Base-by-base conservation (phyloP, 2,888 invertebrate genomes). In the Hedychridium roseum region DNA sequence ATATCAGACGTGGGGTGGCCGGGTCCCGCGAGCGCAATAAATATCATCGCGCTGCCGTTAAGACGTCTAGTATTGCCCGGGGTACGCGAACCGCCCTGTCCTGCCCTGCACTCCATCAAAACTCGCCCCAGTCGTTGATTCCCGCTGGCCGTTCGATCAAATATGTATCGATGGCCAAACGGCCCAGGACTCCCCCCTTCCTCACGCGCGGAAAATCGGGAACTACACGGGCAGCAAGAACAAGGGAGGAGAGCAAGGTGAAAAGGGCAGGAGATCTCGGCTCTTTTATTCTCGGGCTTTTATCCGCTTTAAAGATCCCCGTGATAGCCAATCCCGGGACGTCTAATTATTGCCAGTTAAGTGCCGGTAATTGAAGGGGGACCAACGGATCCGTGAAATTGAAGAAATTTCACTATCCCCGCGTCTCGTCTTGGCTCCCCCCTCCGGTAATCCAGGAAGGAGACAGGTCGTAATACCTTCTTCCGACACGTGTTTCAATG, bases 271-370 rank as follows among this genome's bases (percentile, higher is more conserved):
- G n/a, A n/a, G n/a, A n/a, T n/a, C n/a, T n/a, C n/a, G 48, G 35
- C 54, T 54, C 47, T 45, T 61, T 64, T 50, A 62, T 60, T 53
- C 36, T 60, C 57, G 60, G 53, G 57, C 57, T 50, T 68, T 67
- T 65, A 61, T 63, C 54, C 68, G 65, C 65, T 67, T 61, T 56
- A 64, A 65, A 67, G 67, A 57, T 57, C 55, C 58, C 59, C 55
- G 62, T 53, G 66, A 65, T 65, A 66, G 58, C 63, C 70, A 66
- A 73, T 70, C 61, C 64, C 26, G 59, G 56, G 50, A 60, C 61
- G 68, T 73, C 74, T 76, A 76, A 76, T 76, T 75, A 75, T 76
- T 69, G 68, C 69, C 63, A 66, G 68, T 70, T 74, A 74, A 74
- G 75, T 72, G 71, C 60, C 57, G 64, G 68, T 73, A 74, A 75